These are phyloP conservation scores for Gymnoscelis rufifasciata DNA, from an alignment of 2,888 invertebrate genomes.

Conservation along the genomic window DNA sequence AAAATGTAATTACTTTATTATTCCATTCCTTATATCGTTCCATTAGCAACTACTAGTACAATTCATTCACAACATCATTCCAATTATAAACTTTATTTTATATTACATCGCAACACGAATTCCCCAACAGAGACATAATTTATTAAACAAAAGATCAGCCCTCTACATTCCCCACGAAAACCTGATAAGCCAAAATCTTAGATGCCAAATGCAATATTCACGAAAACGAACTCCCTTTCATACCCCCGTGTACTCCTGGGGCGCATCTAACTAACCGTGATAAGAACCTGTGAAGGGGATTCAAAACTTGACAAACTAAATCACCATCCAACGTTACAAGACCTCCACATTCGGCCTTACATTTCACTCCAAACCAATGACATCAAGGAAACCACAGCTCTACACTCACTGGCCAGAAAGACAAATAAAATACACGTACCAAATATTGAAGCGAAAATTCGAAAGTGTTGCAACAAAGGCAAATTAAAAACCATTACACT, in stretches of 20 bases:
- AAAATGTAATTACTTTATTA: no score
- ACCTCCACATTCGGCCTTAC: slow-evolving; percentile 27
- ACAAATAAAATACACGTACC: slow-evolving; percentile 28
- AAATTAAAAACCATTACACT: slow-evolving; percentile 44
- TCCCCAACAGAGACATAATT: slow-evolving; percentile 32
- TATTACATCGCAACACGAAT: slow-evolving; percentile 14
- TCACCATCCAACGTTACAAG: slow-evolving; percentile 44
- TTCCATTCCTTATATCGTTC: no score
- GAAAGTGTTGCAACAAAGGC: slow-evolving; percentile 27
- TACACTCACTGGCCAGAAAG: slow-evolving; percentile 26
- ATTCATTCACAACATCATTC: slow-evolving; percentile 6
- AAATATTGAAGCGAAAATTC: slow-evolving; percentile 30
- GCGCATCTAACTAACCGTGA: slow-evolving; percentile 69
- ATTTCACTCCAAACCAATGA: slow-evolving; percentile 7
- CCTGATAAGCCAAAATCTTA: slow-evolving; percentile 53
- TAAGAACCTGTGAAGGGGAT: slow-evolving; percentile 57
- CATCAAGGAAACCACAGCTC: slow-evolving; percentile 24
- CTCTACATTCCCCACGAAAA: slow-evolving; percentile 29
- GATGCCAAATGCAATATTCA: slow-evolving; percentile 65
- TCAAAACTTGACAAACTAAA: slow-evolving; percentile 57
- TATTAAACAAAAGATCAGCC: slow-evolving; percentile 41
- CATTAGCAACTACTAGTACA: no score
- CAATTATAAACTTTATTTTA: slow-evolving; percentile 15
- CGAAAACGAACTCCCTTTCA: slow-evolving; percentile 55
- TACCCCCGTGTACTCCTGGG: slow-evolving; percentile 48